These are phyloP conservation scores for Onthophagus taurus DNA, from an alignment of 1,140 invertebrate species.

Conservation along the genomic window DNA sequence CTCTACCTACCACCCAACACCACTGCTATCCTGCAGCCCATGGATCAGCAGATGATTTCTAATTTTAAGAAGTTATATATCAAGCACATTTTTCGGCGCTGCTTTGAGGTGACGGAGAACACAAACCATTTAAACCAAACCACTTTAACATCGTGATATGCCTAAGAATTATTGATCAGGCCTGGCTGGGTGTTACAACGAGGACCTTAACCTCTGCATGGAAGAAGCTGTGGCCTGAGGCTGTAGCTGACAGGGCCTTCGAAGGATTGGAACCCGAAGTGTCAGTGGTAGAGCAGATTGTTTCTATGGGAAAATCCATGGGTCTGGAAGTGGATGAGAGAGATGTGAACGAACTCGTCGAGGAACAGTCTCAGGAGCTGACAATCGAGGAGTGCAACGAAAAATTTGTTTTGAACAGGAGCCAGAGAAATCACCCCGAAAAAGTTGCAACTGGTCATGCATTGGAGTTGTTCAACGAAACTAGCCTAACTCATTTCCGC, in stretches of 20 bases:
- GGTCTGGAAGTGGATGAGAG: constrained; percentile 24
- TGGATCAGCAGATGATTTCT: constrained; percentile 41
- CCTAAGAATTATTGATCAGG: constrained; percentile 30
- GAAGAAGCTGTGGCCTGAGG: constrained; percentile 27
- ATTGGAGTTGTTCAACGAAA: constrained; percentile 21
- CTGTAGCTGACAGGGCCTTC: constrained; percentile 19
- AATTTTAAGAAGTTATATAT: constrained; percentile 25
- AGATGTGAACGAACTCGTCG: constrained; percentile 26
- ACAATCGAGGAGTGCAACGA: constrained; percentile 18
- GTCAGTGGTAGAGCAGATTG: constrained; percentile 28
- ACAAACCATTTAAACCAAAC: constrained; percentile 21
- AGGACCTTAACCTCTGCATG: constrained; percentile 26
- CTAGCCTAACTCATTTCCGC: too few species aligned
- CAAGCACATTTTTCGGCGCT: constrained; percentile 50
- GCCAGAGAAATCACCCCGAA: constrained; percentile 18
- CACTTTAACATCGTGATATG: constrained; percentile 21
- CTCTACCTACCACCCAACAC: constrained; percentile 36
- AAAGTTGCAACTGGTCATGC: constrained; percentile 23
- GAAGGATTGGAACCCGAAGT: constrained; percentile 20
- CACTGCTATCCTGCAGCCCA: constrained; percentile 40
- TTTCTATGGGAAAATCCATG: constrained; percentile 27
- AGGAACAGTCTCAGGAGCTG: constrained; percentile 26
- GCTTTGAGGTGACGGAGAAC: constrained; percentile 21
- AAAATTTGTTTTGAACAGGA: too few species aligned
- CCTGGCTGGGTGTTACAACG: constrained; percentile 22